Conservation (phyloP, 2,113 vertebrate genomes). For the Halichoeres trimaculatus region DNA sequence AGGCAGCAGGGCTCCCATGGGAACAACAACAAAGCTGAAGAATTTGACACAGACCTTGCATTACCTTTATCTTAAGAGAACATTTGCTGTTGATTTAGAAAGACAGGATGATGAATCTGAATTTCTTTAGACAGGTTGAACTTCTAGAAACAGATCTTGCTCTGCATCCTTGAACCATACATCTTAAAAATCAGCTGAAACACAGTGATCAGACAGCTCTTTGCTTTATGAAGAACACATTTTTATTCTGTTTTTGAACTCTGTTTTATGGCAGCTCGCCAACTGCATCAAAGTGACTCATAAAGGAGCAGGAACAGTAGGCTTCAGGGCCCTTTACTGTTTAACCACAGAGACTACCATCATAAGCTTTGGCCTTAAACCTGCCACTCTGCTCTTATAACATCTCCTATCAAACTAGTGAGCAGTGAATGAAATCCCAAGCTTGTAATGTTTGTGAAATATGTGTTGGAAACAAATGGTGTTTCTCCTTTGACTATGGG, state of each 20-base stretch:
- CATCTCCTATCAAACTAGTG: neutral
- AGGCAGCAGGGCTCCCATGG: neutral
- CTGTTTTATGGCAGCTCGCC: constrained; percentile 4
- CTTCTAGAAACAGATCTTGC: no score
- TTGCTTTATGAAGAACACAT: neutral
- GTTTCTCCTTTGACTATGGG: neutral
- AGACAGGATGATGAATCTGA: no score
- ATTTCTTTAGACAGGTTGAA: no score
- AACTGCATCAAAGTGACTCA: constrained; percentile 24
- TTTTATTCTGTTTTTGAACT: neutral
- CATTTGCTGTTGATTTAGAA: neutral
- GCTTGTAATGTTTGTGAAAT: neutral
- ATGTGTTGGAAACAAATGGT: neutral
- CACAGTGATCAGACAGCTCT: neutral
- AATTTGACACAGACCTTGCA: neutral
- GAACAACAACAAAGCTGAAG: neutral
- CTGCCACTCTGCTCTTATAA: constrained; percentile 14
- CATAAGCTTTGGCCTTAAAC: constrained; percentile 16
- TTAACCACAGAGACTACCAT: neutral
- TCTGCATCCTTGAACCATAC: neutral
- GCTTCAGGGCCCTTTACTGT: neutral
- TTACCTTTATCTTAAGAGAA: no score
- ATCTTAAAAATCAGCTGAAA: neutral
- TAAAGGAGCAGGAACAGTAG: constrained; percentile 21
- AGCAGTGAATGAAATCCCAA: neutral